Evolutionary conservation across 2,888 invertebrate genomes (phyloP).

Genomic region (Osmoderma eremita): DNA sequence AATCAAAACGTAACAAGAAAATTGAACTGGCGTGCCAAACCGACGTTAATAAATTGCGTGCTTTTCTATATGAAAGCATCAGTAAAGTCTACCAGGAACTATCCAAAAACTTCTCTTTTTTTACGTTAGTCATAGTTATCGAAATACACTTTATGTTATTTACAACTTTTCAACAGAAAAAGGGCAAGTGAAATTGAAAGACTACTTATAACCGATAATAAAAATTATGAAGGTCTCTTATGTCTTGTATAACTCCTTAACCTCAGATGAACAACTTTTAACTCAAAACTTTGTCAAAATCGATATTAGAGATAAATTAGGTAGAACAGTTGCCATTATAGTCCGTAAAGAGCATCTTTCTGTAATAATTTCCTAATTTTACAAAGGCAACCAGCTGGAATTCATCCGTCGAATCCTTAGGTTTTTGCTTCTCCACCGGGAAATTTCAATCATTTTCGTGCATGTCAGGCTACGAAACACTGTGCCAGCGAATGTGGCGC

Average conservation of each 20-base stretch:
- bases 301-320: conserved; percentile 11
- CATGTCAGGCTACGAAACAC: not conserved
- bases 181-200: conserved; percentile 1
- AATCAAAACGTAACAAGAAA: not conserved
- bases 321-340: not conserved
- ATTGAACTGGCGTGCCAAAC: not conserved
- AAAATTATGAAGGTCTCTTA: not conserved
- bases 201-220: not conserved
- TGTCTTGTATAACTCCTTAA: not conserved
- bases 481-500: conserved; percentile 4
- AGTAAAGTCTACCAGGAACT: not conserved
- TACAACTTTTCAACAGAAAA: not conserved
- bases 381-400: not conserved
- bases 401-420: not conserved
- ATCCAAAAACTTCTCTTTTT: not conserved
- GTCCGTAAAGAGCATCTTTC: not conserved
- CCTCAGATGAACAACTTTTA: not conserved
- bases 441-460: not conserved
- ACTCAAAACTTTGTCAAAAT: conserved; percentile 3
- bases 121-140: not conserved
- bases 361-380: not conserved
- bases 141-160: not conserved
- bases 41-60: conserved; percentile 3
- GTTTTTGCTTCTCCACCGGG: not conserved
- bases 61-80: not conserved